Evolutionary conservation across 2,888 invertebrate genomes (phyloP), one percentile per base, ranked within the genome.

Genomic region (Acleris literana): DNA sequence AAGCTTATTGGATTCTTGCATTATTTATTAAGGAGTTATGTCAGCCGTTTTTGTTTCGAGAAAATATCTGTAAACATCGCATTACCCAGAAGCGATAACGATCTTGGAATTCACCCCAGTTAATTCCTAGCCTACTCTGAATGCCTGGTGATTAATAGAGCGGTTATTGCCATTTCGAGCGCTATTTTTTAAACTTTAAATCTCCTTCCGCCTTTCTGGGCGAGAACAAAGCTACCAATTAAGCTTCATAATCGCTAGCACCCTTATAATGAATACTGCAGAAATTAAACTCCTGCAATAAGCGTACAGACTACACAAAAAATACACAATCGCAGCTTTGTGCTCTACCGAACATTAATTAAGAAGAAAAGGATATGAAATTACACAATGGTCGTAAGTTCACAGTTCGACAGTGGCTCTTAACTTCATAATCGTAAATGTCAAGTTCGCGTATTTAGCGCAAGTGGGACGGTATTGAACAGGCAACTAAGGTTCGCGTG

Each of bases 301-400:
- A 86, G 80, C 79, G 81, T 76, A 79, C 75, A 76, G 73, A 71
- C 78, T 80, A 78, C 73, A 84, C 76, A 86, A 86, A 88, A 87
- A 87, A 86, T 78, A 86, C 74, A 88, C 84, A 90, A 87, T 84
- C 82, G 81, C 75, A 84, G 85, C 86, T 85, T 86, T 88, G 84
- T 84, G 83, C 87, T 85, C 80, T 79, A 84, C 84, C 84, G 85
- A 88, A 88, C 88, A 86, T 88, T 89, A 87, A 90, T 90, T 89
- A 90, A 83, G 86, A 85, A 83, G 78, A 80, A 84, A 85, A 80
- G 78, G 76, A 79, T 79, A 79, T 77, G 73, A 74, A 74, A 74
- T 69, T 72, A 29, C 52, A 25, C 76, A 82, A 87, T 85, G 76
- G 79, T 75, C 77, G 61, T 77, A 78, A 73, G 72, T 63, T 22